Conservation (phyloP, 1,140 invertebrate species). For the Saccostrea glomerata region DNA sequence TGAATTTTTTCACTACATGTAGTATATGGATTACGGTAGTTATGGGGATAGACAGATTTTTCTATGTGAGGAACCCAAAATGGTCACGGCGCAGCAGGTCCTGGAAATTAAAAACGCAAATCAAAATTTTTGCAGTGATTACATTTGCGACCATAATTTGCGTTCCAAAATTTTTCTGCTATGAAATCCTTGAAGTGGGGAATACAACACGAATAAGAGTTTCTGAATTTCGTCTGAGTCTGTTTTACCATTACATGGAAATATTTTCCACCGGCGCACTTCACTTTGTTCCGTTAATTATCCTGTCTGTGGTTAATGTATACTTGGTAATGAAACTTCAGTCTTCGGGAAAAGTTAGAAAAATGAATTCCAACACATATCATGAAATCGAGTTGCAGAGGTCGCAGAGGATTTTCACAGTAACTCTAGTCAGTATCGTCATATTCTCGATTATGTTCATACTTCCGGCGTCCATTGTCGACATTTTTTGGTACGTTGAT, state of each 20-base stretch:
- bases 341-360: slow-evolving; percentile 39
- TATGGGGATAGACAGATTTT: slow-evolving; percentile 65
- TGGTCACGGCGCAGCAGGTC: slow-evolving; percentile 53
- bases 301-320: slow-evolving; percentile 56
- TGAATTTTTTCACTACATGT: slow-evolving; percentile 61
- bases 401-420: slow-evolving; percentile 58
- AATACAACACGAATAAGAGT: background rate
- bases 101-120: slow-evolving; percentile 47
- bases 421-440: slow-evolving; percentile 62
- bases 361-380: slow-evolving; percentile 13
- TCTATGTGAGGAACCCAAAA: slow-evolving; percentile 59
- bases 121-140: slow-evolving; percentile 47
- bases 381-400: slow-evolving; percentile 49
- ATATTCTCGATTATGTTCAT: slow-evolving; percentile 61
- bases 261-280: slow-evolving; percentile 54
- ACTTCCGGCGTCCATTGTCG: slow-evolving; percentile 55
- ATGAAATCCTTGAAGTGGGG: background rate
- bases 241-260: slow-evolving; percentile 35
- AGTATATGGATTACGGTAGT: slow-evolving; percentile 65
- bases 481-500: slow-evolving; percentile 26
- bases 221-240: background rate
- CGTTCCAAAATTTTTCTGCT: slow-evolving; percentile 60
- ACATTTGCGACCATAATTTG: slow-evolving; percentile 48
- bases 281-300: slow-evolving; percentile 55
- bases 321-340: slow-evolving; percentile 55